A percentile compares a stretch with the other conserved stretches of the same genome.
Evolutionary conservation across 2,113 vertebrate genomes (phyloP).

Genomic region (Noctilio leporinus): DNA sequence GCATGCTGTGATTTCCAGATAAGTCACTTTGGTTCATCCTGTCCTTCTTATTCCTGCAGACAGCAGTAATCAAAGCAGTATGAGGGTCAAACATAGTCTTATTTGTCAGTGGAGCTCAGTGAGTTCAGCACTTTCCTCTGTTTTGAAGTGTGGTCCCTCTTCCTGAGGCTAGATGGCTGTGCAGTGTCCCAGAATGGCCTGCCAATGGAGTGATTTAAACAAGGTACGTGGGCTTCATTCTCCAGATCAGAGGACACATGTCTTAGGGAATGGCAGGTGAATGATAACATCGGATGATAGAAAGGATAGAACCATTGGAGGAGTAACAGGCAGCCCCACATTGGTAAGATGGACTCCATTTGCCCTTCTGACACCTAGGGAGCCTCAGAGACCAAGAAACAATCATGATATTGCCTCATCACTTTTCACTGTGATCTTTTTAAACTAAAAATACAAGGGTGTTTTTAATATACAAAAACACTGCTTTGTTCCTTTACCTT

Average conservation of each 20-base stretch:
- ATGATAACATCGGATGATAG: background rate
- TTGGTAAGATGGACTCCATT: background rate
- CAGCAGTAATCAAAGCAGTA: background rate
- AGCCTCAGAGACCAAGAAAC: background rate
- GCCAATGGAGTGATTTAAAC: background rate
- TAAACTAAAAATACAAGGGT: background rate
- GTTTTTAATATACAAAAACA: background rate
- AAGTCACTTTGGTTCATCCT: background rate
- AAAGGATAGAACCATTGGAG: background rate
- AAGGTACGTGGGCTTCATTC: background rate
- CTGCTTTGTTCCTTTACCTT: background rate
- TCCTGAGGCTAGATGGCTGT: background rate
- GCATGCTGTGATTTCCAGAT: background rate
- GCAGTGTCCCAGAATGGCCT: background rate
- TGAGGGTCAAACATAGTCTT: background rate
- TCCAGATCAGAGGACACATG: background rate
- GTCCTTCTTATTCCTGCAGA: background rate
- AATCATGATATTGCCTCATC: background rate
- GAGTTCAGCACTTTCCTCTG: background rate
- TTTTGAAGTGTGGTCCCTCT: background rate
- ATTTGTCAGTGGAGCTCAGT: background rate
- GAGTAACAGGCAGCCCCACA: background rate
- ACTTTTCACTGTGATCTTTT: background rate
- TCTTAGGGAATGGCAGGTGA: background rate
- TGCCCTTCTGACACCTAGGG: constrained; percentile 7